These are phyloP conservation scores for Clangula hyemalis DNA, from an alignment of 2,797 vertebrate genomes.

Conservation along the genomic window DNA sequence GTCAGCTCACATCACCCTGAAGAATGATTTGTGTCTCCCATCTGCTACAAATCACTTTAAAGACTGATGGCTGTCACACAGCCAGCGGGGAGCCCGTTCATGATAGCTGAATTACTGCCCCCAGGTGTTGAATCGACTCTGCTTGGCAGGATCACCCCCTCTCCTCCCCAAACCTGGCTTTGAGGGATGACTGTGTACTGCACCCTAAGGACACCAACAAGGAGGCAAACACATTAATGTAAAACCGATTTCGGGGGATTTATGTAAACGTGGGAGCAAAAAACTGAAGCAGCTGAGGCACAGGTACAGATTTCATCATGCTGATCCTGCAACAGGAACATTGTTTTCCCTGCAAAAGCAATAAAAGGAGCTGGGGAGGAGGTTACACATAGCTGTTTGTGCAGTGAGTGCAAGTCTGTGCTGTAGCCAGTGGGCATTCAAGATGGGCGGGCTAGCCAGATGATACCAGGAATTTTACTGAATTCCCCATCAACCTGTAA, in stretches of 20 bases:
- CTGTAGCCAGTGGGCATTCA: background rate
- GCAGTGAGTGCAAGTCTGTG: background rate
- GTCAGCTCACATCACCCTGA: background rate
- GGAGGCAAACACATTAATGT: background rate
- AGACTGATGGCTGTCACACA: background rate
- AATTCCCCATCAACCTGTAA: background rate
- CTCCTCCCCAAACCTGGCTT: background rate
- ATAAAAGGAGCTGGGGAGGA: background rate
- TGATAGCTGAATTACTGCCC: constrained; percentile 19
- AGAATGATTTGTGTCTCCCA: background rate
- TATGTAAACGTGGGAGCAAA: background rate
- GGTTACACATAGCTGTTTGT: background rate
- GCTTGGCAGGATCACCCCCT: background rate
- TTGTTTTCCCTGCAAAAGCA: background rate
- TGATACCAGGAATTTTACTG: background rate
- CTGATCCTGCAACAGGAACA: background rate
- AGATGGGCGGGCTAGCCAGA: background rate
- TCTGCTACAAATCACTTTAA: background rate
- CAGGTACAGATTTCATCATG: background rate
- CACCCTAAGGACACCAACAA: background rate
- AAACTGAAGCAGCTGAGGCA: background rate
- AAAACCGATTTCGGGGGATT: background rate
- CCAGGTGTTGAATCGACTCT: background rate
- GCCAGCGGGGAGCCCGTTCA: background rate
- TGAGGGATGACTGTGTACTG: background rate